phyloP scores from a whole-genome alignment of 1,140 invertebrate genomes.

The Globodera rostochiensis region DNA sequence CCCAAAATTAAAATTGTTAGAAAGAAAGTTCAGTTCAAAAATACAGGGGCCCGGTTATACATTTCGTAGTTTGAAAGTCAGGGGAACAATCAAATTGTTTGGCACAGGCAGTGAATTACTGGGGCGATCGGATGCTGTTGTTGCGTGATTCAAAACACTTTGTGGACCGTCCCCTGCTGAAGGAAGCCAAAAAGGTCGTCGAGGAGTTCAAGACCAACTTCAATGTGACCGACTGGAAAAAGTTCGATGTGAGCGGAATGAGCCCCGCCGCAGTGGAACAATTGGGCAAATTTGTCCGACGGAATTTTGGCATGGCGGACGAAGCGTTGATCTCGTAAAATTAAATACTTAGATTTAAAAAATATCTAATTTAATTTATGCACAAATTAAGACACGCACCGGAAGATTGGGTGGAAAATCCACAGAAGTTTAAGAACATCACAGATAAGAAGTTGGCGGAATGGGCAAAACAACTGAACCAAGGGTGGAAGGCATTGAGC shows the following conservation, averaged over 20 bases:
- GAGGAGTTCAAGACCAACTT: constrained; percentile 12
- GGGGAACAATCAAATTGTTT: not conserved
- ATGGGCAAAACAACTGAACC: not conserved
- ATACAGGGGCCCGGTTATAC: not conserved
- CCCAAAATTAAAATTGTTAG: too few relatives aligned
- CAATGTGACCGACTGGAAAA: constrained; percentile 1
- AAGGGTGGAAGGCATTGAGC: constrained; percentile 24
- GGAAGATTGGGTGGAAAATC: constrained; percentile 19
- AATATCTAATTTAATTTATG: not conserved
- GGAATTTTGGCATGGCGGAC: constrained; percentile 57
- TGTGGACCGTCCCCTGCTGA: constrained; percentile 80
- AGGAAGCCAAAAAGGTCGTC: constrained; percentile 43
- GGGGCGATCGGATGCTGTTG: not conserved
- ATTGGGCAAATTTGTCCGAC: constrained; percentile 45
- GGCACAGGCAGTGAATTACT: constrained; percentile 22
- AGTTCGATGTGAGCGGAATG: constrained; percentile 17
- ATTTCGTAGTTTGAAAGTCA: not conserved
- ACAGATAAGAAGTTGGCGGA: not conserved
- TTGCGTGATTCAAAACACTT: constrained; percentile 80
- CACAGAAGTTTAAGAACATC: constrained; percentile 1
- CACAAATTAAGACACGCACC: not conserved
- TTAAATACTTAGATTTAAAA: not conserved
- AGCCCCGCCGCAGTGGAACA: constrained; percentile 26
- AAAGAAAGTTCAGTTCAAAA: not conserved
- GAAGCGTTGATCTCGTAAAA: constrained; percentile 46